These are phyloP conservation scores for Gyps fulvus DNA, from an alignment of 2,113 vertebrate genomes.

Conservation along the genomic window DNA sequence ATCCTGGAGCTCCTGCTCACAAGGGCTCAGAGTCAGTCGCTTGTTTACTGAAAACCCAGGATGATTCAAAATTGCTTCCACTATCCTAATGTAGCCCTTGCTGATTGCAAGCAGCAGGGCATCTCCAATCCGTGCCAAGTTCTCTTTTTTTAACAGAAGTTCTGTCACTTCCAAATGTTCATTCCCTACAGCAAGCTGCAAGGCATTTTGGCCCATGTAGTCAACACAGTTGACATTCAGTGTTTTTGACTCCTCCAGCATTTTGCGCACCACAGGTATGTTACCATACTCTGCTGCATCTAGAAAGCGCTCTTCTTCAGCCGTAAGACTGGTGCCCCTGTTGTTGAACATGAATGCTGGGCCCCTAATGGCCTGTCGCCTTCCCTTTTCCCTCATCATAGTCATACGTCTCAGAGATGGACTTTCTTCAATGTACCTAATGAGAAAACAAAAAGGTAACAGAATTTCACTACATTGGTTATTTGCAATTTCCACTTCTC, in stretches of 20 bases:
- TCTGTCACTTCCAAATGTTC: slow-evolving; percentile 86
- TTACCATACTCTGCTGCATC: slow-evolving; percentile 87
- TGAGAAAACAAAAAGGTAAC: background rate
- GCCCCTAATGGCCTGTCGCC: slow-evolving; percentile 81
- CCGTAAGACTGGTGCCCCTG: slow-evolving; percentile 79
- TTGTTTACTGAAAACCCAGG: slow-evolving; percentile 81
- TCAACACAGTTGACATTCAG: slow-evolving; percentile 85
- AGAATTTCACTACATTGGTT: background rate
- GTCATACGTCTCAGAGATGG: slow-evolving; percentile 75
- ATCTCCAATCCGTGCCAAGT: slow-evolving; percentile 87
- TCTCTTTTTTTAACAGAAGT: slow-evolving; percentile 83
- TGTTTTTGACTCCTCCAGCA: slow-evolving; percentile 84
- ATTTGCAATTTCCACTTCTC: background rate
- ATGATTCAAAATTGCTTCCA: slow-evolving; percentile 86
- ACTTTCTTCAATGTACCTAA: slow-evolving; percentile 74
- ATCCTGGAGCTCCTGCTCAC: slow-evolving; percentile 83
- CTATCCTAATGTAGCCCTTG: slow-evolving; percentile 89
- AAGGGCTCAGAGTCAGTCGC: slow-evolving; percentile 83
- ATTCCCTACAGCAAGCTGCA: slow-evolving; percentile 85
- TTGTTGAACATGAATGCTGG: slow-evolving; percentile 87
- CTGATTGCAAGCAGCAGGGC: slow-evolving; percentile 88
- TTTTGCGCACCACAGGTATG: slow-evolving; percentile 88
- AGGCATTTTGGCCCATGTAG: slow-evolving; percentile 85
- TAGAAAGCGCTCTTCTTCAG: slow-evolving; percentile 84
- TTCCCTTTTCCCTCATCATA: slow-evolving; percentile 82